A percentile compares a stretch with the other conserved stretches of the same genome.
phyloP scores from a whole-genome alignment of 30 jellyfish, hydroid and myxozoan species.

The Nemopilema nomurai region DNA sequence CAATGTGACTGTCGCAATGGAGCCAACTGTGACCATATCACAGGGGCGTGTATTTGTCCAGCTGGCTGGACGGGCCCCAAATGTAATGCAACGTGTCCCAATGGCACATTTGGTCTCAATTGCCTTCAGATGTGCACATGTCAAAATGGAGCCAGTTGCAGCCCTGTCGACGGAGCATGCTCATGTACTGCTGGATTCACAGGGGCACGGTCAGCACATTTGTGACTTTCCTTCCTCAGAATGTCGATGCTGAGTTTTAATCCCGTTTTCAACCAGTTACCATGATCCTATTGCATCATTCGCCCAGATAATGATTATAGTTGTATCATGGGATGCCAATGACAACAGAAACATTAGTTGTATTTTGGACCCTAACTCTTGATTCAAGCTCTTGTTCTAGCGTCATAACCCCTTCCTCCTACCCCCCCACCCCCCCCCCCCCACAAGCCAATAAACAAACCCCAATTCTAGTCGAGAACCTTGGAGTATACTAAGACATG shows the following conservation, averaged over 20 bases:
- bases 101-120: conserved; percentile 59
- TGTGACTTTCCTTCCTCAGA: not conserved
- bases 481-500: too few species aligned
- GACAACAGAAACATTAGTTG: too few species aligned
- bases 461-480: too few species aligned
- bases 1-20: conserved; percentile 71
- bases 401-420: too few species aligned
- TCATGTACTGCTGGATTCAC: conserved; percentile 55
- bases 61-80: conserved; percentile 68
- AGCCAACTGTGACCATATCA: conserved; percentile 67
- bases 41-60: conserved; percentile 75
- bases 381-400: too few species aligned
- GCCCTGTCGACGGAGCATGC: conserved; percentile 46
- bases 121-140: conserved; percentile 39
- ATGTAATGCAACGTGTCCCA: conserved; percentile 41
- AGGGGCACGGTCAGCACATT: not conserved
- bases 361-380: too few species aligned
- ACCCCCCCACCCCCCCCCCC: conserved; percentile 11
- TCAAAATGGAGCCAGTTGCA: conserved; percentile 45
- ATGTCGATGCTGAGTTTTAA: too few species aligned
- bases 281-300: too few species aligned
- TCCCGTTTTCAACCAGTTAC: not conserved
- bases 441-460: not conserved
- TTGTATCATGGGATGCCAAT: too few species aligned
- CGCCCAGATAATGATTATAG: too few species aligned